phyloP scores from a whole-genome alignment of 2,113 vertebrate species.

The Miniopterus natalensis region DNA sequence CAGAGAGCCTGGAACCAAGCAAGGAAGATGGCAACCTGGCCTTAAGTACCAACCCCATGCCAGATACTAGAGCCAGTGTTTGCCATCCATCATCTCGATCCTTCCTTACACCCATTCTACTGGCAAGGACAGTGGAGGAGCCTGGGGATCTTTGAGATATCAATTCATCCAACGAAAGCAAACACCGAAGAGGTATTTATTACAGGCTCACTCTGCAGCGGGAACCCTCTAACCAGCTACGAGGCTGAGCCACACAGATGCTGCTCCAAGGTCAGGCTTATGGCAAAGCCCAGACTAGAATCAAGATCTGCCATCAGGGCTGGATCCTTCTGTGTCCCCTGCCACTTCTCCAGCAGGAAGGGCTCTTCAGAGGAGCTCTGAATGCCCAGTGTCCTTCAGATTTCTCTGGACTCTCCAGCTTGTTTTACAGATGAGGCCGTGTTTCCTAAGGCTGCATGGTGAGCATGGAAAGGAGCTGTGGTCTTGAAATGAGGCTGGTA shows the following conservation, averaged over 20 bases:
- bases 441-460: not conserved
- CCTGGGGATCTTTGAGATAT: not conserved
- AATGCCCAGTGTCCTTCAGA: not conserved
- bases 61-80: not conserved
- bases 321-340: not conserved
- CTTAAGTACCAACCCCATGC: rapidly evolving
- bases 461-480: not conserved
- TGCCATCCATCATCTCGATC: rapidly evolving
- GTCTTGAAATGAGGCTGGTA: not conserved
- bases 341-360: not conserved
- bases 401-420: not conserved
- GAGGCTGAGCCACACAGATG: not conserved
- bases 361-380: not conserved
- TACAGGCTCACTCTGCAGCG: not conserved
- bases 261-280: not conserved
- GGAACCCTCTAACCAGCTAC: rapidly evolving
- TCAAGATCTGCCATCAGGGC: not conserved
- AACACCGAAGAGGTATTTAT: not conserved
- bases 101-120: not conserved
- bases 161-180: not conserved
- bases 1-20: not conserved
- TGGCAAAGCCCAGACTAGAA: not conserved
- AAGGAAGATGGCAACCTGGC: not conserved
- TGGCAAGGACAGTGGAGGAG: not conserved
- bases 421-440: not conserved